Evolutionary conservation across 2,113 vertebrate genomes (phyloP), one percentile per base, ranked within the genome.

Genomic region (Actinemys pallida): DNA sequence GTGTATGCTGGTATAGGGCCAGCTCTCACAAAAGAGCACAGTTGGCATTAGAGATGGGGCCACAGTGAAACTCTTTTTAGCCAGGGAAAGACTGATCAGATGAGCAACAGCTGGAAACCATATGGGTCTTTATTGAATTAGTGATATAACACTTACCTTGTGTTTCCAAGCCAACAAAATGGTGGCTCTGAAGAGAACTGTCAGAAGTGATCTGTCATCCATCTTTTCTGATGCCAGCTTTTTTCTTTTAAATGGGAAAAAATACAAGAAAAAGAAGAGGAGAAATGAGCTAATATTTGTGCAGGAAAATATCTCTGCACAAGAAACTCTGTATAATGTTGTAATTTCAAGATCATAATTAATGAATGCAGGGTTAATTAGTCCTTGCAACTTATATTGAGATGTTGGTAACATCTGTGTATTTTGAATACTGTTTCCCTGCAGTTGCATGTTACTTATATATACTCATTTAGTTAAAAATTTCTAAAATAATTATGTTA

Each of bases 1-100:
- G 65, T 81, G 59, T 14, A 69, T 0, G 0, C 65, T 87, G 19
- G 53, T 45, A 1, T 1, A 4, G 35, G 47, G 5, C 56, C 83
- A 25, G 65, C 72, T 56, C 42, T 13, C 35, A 2, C 50, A 31
- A 14, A 1, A 4, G 76, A 31, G 83, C 80, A 8, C 84, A 78
- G 35, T 6, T 87, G 79, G 57, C 24, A 12, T 14, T 29, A 2
- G 59, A 3, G 65, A 3, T 54, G 39, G 47, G 47, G 90, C 0
- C 45, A 24, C 45, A 3, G 39, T 56, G 52, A 93, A 57, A 14
- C 4, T 53, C 72, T 54, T n/a, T 83, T 14, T 56, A 8, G 49
- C 47, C n/a, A 1, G n/a, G 16, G 50, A 19, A 85, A 39, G 57
- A 35, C 82, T 25, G 52, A 81, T 81, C 29, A 0, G 2, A 27